Conservation (phyloP, 2,888 invertebrate species). For the Mycalesis mineus region DNA sequence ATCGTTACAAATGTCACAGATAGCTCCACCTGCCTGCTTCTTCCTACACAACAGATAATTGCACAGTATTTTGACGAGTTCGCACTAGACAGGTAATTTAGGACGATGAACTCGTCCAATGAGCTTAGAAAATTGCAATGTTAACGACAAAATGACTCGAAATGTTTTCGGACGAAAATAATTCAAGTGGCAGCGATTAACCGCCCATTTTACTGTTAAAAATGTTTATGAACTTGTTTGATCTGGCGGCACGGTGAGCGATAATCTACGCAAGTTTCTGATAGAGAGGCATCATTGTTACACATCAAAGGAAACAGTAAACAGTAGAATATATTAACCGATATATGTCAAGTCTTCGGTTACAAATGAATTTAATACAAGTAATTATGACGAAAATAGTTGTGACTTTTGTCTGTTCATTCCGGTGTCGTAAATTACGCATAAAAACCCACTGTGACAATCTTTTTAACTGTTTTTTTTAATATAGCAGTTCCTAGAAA, state of each 20-base stretch:
- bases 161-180: conserved; percentile 37
- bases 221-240: conserved; percentile 59
- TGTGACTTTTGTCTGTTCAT: conserved; percentile 11
- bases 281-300: conserved; percentile 57
- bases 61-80: conserved; percentile 58
- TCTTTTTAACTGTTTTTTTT: neutral
- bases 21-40: conserved; percentile 39
- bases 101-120: conserved; percentile 42
- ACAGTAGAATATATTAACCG: conserved; percentile 63
- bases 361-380: conserved; percentile 57
- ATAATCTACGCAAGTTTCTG: conserved; percentile 56
- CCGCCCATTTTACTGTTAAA: conserved; percentile 43
- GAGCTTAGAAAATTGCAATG: conserved; percentile 24
- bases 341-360: conserved; percentile 57
- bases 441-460: neutral
- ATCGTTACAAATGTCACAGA: conserved; percentile 19
- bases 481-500: too few relatives aligned
- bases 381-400: conserved; percentile 63
- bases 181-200: conserved; percentile 44
- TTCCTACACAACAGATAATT: conserved; percentile 53
- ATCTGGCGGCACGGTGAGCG: conserved; percentile 50
- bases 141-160: conserved; percentile 29
- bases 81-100: conserved; percentile 48
- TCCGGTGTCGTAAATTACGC: conserved; percentile 2
- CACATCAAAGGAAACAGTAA: conserved; percentile 68